Conservation (phyloP, 1,140 invertebrate genomes). For the Fopius arisanus region DNA sequence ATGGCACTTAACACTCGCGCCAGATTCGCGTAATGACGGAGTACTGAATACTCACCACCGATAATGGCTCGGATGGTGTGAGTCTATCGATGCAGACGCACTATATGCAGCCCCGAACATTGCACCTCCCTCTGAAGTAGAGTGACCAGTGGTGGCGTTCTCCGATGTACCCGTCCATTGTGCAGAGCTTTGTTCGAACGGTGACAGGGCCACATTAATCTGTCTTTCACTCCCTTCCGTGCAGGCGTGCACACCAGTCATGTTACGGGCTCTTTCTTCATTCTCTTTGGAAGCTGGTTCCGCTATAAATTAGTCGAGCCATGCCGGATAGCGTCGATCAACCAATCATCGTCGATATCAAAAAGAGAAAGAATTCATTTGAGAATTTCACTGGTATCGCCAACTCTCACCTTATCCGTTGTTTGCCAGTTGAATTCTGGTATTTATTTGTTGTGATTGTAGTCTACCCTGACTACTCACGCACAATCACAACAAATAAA, state of each 20-base stretch:
- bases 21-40: conserved; percentile 48
- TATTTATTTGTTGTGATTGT: background rate
- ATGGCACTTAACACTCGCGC: conserved; percentile 43
- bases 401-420: background rate
- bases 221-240: conserved; percentile 58
- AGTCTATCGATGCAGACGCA: conserved; percentile 47
- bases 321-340: background rate
- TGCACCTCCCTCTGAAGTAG: background rate
- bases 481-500: background rate
- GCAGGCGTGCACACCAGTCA: conserved; percentile 30
- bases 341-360: background rate
- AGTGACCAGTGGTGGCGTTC: background rate
- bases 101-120: conserved; percentile 53
- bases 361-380: background rate
- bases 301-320: conserved; percentile 8
- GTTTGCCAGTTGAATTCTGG: too few species aligned
- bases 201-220: conserved; percentile 63
- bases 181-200: conserved; percentile 62
- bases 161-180: conserved; percentile 54
- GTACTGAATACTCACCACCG: conserved; percentile 59
- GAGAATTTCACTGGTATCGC: background rate
- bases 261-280: conserved; percentile 40
- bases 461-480: background rate
- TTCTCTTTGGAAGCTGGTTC: background rate
- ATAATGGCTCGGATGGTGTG: conserved; percentile 23